Conservation (phyloP, 2,113 vertebrate genomes). For the Sakesphorus luctuosus region DNA sequence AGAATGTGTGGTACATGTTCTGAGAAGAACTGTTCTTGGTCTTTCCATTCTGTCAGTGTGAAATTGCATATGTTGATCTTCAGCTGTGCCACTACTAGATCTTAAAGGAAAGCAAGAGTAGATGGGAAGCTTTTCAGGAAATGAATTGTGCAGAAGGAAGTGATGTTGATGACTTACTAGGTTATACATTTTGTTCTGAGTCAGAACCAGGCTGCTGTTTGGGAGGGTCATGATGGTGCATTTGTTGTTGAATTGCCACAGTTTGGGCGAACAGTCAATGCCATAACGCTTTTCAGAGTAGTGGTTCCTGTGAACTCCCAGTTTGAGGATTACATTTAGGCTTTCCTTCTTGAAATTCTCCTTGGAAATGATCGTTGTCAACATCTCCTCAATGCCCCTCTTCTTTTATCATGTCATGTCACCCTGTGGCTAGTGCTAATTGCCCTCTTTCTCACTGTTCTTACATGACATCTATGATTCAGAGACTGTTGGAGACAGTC, state of each 20-base stretch:
- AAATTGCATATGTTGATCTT: background rate
- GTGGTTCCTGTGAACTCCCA: background rate
- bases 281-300: background rate
- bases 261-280: background rate
- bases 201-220: background rate
- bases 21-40: background rate
- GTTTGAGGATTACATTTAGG: background rate
- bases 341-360: background rate
- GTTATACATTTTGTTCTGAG: background rate
- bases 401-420: background rate
- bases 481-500: background rate
- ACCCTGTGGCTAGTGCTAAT: background rate
- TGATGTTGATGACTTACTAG: background rate
- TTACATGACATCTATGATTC: background rate
- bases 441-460: background rate
- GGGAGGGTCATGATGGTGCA: background rate
- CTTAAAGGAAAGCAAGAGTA: conserved; percentile 9
- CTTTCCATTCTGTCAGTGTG: background rate
- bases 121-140: conserved; percentile 43
- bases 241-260: background rate
- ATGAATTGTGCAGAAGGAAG: conserved; percentile 17
- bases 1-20: background rate
- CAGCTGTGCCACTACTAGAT: background rate
- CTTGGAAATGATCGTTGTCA: background rate
- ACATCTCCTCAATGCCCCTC: background rate